phyloP scores from a whole-genome alignment of 2,113 vertebrate genomes.

The Nicator chloris region DNA sequence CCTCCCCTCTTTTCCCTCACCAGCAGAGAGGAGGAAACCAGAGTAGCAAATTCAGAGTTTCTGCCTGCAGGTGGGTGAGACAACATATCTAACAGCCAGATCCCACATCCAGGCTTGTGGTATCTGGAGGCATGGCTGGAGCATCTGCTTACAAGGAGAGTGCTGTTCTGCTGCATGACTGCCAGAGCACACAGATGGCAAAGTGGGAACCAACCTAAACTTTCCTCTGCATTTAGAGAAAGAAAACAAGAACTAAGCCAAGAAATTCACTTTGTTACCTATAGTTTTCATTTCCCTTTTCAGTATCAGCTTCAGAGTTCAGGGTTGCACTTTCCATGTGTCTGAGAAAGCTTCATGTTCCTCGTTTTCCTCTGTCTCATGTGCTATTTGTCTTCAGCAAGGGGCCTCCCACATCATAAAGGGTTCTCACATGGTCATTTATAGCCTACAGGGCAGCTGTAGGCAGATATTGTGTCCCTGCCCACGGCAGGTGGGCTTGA shows the following conservation, averaged over 20 bases:
- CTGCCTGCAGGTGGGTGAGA: neutral
- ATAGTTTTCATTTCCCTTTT: neutral
- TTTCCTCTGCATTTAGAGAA: neutral
- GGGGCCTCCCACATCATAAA: accelerated
- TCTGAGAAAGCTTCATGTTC: neutral
- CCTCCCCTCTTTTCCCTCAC: neutral
- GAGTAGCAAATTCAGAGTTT: neutral
- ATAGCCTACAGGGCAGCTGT: neutral
- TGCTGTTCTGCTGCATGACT: neutral
- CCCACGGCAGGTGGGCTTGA: neutral
- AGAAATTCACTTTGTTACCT: neutral
- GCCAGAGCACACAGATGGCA: neutral
- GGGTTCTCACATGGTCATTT: neutral
- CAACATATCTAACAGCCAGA: accelerated
- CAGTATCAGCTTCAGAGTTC: neutral
- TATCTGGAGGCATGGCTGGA: neutral
- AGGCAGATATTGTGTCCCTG: neutral
- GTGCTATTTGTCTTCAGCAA: neutral
- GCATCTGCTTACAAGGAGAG: too few relatives aligned
- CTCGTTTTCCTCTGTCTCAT: neutral
- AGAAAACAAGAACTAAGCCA: neutral
- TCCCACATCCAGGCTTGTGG: neutral
- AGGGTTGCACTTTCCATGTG: neutral
- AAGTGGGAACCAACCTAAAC: neutral
- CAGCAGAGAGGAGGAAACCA: neutral